Conservation (phyloP, 2,797 vertebrate genomes). For the Smutsia gigantea region DNA sequence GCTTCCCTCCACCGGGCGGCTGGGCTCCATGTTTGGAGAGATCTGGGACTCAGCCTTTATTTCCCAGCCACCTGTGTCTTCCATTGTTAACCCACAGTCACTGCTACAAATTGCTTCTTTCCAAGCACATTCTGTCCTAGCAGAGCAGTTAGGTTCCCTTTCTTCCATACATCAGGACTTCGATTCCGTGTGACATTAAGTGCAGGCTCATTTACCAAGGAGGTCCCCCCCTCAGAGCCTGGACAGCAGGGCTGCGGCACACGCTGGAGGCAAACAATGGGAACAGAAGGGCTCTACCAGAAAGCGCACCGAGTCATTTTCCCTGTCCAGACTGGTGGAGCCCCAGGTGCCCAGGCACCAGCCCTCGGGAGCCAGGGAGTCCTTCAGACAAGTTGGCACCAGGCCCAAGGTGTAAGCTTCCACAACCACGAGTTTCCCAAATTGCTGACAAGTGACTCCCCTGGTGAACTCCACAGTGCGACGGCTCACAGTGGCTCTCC, state of each 20-base stretch:
- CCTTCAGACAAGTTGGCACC: accelerated
- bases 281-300: background rate
- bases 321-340: background rate
- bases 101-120: background rate
- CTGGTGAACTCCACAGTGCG: background rate
- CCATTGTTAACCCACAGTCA: background rate
- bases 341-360: accelerated
- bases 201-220: accelerated
- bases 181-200: too few species aligned
- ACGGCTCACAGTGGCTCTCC: background rate
- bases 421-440: background rate
- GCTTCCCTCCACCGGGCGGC: background rate
- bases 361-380: background rate
- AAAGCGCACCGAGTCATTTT: accelerated
- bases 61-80: background rate
- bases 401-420: background rate
- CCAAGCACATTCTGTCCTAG: background rate
- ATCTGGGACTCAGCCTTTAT: accelerated
- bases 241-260: accelerated
- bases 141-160: background rate
- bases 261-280: accelerated
- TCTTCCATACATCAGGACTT: background rate
- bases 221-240: accelerated
- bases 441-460: too few species aligned
- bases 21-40: background rate